Percentiles rank a stretch among this genome's conserved stretches.
phyloP scores from a whole-genome alignment of 2,888 invertebrate genomes.

The Ornithoptera alexandrae region DNA sequence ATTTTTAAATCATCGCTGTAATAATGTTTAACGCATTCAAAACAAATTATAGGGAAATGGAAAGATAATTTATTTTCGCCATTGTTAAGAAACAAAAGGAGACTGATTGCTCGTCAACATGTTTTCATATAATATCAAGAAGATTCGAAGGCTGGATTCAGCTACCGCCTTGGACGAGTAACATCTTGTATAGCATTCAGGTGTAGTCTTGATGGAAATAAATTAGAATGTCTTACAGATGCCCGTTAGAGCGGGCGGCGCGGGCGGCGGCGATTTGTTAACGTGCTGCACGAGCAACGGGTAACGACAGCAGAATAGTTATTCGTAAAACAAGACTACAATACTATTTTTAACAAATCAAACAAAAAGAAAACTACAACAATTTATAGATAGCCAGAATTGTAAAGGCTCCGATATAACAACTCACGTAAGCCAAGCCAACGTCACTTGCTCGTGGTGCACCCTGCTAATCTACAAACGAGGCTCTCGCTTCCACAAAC shows the following conservation, averaged over 20 bases:
- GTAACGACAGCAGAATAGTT: constrained; percentile 47
- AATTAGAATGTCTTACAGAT: constrained; percentile 57
- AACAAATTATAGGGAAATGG: neutral
- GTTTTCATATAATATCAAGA: constrained; percentile 12
- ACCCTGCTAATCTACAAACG: too few relatives aligned
- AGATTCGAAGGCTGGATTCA: constrained; percentile 14
- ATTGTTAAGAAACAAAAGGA: constrained; percentile 3
- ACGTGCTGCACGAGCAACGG: constrained; percentile 60
- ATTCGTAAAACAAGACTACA: neutral
- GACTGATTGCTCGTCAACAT: constrained; percentile 1
- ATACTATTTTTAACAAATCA: neutral
- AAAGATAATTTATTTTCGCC: neutral
- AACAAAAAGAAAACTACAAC: neutral
- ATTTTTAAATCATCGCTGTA: too few relatives aligned
- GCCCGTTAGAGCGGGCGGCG: constrained; percentile 55
- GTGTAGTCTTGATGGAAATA: constrained; percentile 64
- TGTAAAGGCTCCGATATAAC: too few relatives aligned
- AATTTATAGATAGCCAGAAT: too few relatives aligned
- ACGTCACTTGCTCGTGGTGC: too few relatives aligned
- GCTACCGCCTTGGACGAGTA: constrained; percentile 31
- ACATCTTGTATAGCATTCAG: constrained; percentile 31
- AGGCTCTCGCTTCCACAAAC: too few relatives aligned
- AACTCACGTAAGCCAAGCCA: too few relatives aligned
- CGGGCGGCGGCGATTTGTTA: constrained; percentile 60
- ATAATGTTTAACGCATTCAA: too few relatives aligned